Evolutionary conservation across 2,113 vertebrate genomes (phyloP).

Genomic region (Hemiprocne comata): DNA sequence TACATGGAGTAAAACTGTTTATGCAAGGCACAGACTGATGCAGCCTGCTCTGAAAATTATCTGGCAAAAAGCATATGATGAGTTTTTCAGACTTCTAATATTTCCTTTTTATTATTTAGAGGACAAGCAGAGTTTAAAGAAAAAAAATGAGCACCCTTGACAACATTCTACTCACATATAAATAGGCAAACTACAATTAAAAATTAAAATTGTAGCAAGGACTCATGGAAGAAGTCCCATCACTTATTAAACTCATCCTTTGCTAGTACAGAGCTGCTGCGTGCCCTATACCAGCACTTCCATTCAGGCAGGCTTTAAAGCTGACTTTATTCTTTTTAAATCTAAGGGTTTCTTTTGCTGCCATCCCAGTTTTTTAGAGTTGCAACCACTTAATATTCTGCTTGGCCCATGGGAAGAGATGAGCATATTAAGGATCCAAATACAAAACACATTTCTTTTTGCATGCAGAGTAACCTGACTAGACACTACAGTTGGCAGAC

Average conservation of each 20-base stretch:
- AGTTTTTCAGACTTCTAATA: slow-evolving; percentile 4
- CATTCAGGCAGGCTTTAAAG: background rate
- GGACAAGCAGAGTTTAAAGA: background rate
- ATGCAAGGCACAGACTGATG: background rate
- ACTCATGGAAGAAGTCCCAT: background rate
- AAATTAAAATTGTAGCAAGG: background rate
- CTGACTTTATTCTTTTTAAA: background rate
- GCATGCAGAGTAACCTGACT: slow-evolving; percentile 60
- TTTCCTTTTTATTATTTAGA: background rate
- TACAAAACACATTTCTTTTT: slow-evolving; percentile 41
- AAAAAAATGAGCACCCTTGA: background rate
- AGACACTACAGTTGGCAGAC: slow-evolving; percentile 74
- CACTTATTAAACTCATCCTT: background rate
- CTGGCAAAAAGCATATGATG: background rate
- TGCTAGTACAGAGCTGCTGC: background rate
- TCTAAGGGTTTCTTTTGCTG: background rate
- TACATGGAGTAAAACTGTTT: background rate
- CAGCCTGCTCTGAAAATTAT: background rate
- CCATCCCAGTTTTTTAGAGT: background rate
- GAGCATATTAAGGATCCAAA: background rate
- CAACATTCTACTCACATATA: background rate
- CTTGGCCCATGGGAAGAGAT: background rate
- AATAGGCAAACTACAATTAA: background rate
- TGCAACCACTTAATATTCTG: background rate
- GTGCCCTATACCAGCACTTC: background rate